Percentiles rank a stretch among this genome's conserved stretches.
phyloP scores from a whole-genome alignment of 2,888 invertebrate genomes.

The Athalia rosae region DNA sequence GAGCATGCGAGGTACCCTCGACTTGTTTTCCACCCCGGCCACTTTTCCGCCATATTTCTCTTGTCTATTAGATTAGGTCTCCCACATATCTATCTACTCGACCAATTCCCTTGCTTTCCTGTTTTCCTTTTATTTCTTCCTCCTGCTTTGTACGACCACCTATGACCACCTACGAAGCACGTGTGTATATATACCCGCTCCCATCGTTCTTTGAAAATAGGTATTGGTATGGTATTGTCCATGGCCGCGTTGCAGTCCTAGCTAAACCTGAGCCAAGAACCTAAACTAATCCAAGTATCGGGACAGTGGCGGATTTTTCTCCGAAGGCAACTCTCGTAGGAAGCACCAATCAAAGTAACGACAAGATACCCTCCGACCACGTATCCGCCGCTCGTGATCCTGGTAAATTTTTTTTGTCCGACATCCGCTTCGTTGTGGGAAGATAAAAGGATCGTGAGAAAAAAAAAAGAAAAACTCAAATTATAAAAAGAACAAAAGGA shows the following conservation, averaged over 20 bases:
- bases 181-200: neutral
- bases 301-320: constrained; percentile 9
- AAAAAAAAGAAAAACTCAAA: too few relatives aligned
- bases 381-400: constrained; percentile 13
- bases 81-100: neutral
- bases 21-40: constrained; percentile 22
- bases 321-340: constrained; percentile 22
- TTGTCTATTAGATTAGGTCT: constrained; percentile 30
- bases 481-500: too few relatives aligned
- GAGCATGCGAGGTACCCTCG: constrained; percentile 17
- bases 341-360: constrained; percentile 34
- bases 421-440: neutral
- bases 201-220: neutral
- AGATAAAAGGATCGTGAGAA: neutral
- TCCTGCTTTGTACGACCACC: neutral
- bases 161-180: constrained; percentile 15
- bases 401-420: constrained; percentile 14
- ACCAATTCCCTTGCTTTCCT: neutral
- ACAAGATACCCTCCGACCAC: constrained; percentile 23
- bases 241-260: neutral
- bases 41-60: constrained; percentile 15
- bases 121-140: neutral
- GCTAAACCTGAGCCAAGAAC: constrained; percentile 13
- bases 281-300: constrained; percentile 1
- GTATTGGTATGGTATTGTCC: constrained; percentile 3